These are phyloP conservation scores for Apis florea DNA, from an alignment of 1,140 invertebrate species.

Conservation along the genomic window DNA sequence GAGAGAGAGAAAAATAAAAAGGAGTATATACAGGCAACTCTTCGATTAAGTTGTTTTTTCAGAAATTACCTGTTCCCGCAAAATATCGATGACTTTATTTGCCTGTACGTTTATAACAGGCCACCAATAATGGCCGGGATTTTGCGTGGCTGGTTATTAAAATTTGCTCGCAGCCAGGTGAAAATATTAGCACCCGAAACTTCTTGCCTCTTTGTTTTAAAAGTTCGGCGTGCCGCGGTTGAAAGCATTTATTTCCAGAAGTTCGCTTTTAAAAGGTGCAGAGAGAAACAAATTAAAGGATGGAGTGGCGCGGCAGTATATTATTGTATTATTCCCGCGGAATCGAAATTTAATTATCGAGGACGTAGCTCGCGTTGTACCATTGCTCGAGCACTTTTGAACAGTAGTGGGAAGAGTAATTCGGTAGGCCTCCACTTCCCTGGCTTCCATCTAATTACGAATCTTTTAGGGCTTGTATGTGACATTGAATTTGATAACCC, in stretches of 20 bases:
- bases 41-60: not conserved
- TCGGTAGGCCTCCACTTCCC: not conserved
- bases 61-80: not conserved
- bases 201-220: conserved; percentile 2
- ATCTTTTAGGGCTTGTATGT: conserved; percentile 2
- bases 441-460: conserved; percentile 22
- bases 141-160: conserved; percentile 9
- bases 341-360: not conserved
- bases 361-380: not conserved
- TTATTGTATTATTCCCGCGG: not conserved
- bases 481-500: conserved; percentile 12
- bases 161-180: not conserved
- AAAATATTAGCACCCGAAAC: not conserved
- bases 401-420: not conserved
- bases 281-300: not conserved
- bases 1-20: not conserved
- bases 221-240: not conserved
- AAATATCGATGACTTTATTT: conserved; percentile 20
- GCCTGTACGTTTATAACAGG: not conserved
- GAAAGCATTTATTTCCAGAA: not conserved
- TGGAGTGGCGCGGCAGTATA: not conserved
- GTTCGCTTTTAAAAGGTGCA: not conserved
- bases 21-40: no score
- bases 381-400: not conserved
- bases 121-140: not conserved